phyloP scores from a whole-genome alignment of 2,797 vertebrate genomes.

The Geotrypetes seraphini region DNA sequence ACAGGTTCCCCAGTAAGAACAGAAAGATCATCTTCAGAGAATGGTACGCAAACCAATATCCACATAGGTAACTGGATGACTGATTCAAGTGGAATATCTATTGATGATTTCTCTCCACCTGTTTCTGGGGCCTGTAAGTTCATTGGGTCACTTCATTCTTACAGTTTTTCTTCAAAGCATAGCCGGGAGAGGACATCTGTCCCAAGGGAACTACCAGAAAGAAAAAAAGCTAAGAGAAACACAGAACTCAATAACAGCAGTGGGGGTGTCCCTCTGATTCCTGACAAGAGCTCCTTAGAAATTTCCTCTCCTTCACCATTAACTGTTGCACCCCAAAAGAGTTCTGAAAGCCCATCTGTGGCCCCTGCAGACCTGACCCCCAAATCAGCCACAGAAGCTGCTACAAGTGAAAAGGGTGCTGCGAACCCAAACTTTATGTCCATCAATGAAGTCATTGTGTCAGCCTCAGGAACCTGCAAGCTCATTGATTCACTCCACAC shows the following conservation, averaged over 20 bases:
- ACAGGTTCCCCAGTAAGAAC: slow-evolving; percentile 7
- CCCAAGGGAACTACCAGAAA: slow-evolving; percentile 52
- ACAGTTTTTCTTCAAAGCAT: slow-evolving; percentile 62
- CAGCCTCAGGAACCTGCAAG: slow-evolving; percentile 49
- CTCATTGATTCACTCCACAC: slow-evolving; percentile 60
- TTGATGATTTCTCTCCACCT: slow-evolving; percentile 50
- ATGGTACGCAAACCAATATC: not conserved
- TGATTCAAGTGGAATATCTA: slow-evolving; percentile 42
- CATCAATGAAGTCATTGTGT: slow-evolving; percentile 61
- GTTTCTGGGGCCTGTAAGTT: slow-evolving; percentile 58
- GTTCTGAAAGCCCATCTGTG: slow-evolving; percentile 39
- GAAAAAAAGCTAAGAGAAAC: slow-evolving; percentile 48
- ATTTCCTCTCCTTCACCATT: slow-evolving; percentile 38
- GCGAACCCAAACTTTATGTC: slow-evolving; percentile 57
- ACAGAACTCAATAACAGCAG: slow-evolving; percentile 42
- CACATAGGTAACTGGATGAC: not conserved
- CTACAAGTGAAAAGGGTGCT: slow-evolving; percentile 36
- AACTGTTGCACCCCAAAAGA: slow-evolving; percentile 46
- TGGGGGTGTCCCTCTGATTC: slow-evolving; percentile 23
- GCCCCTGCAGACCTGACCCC: slow-evolving; percentile 54
- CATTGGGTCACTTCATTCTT: slow-evolving; percentile 64
- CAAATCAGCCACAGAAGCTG: slow-evolving; percentile 44
- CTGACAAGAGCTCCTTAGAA: slow-evolving; percentile 6
- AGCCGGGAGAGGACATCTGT: slow-evolving; percentile 41
- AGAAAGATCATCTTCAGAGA: not conserved